Evolutionary conservation across 2,113 vertebrate genomes (phyloP).

Genomic region (Podarcis raffonei): DNA sequence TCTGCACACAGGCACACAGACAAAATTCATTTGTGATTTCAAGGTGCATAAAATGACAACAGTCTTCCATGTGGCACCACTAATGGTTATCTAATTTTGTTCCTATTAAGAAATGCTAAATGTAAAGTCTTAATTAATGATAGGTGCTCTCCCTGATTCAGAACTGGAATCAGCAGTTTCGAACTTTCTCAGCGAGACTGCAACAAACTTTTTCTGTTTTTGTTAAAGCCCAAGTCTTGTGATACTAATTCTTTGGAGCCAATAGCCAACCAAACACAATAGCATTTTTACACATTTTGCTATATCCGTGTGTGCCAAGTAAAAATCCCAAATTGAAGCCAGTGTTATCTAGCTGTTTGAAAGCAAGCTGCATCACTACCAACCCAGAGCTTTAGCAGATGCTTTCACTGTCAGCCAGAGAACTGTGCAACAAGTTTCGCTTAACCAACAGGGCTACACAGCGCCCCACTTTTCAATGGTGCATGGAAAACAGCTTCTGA

Average conservation of each 20-base stretch:
- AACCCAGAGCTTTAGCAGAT: not conserved
- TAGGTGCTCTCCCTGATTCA: not conserved
- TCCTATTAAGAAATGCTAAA: constrained; percentile 43
- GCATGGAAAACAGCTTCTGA: not conserved
- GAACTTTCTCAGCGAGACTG: not conserved
- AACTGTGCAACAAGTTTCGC: not conserved
- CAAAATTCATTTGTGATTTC: constrained; percentile 69
- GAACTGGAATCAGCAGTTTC: not conserved
- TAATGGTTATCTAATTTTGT: constrained; percentile 49
- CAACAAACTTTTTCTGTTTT: not conserved
- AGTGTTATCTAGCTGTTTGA: not conserved
- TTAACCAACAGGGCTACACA: too few relatives aligned
- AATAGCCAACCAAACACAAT: too few relatives aligned
- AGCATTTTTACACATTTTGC: too few relatives aligned
- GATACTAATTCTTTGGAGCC: not conserved
- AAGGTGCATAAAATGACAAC: constrained; percentile 63
- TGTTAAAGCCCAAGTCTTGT: not conserved
- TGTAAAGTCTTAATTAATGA: not conserved
- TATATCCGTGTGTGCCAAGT: too few relatives aligned
- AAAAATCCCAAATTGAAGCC: too few relatives aligned
- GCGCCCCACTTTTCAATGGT: not conserved
- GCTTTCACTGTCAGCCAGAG: not conserved
- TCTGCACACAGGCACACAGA: constrained; percentile 56
- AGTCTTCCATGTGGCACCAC: constrained; percentile 43
- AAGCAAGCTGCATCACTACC: not conserved